Percentiles rank a stretch among this genome's conserved stretches.
These are phyloP conservation scores for Cancer borealis DNA, from an alignment of 2,888 invertebrate species.

Conservation along the genomic window DNA sequence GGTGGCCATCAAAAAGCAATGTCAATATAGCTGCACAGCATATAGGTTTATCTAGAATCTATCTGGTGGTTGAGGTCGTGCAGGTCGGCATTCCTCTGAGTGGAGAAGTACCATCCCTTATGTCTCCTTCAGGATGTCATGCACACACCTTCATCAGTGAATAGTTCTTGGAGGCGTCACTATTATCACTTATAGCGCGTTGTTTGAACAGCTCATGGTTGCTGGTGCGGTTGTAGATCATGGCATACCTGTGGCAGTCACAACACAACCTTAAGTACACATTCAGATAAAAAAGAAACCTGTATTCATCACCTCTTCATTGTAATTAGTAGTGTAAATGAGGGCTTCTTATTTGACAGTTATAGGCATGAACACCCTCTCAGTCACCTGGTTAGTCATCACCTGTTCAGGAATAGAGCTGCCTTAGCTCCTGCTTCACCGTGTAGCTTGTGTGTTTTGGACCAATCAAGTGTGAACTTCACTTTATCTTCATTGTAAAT, in stretches of 20 bases:
- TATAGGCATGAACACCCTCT: too few relatives aligned
- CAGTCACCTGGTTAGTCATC: not conserved
- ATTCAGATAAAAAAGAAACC: too few relatives aligned
- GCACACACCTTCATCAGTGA: constrained; percentile 78
- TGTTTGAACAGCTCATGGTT: constrained; percentile 63
- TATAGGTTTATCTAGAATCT: too few relatives aligned
- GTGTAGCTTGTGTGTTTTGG: constrained; percentile 80
- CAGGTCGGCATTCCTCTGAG: too few relatives aligned
- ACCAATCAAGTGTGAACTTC: constrained; percentile 84
- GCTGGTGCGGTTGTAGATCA: constrained; percentile 58
- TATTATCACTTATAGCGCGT: constrained; percentile 77
- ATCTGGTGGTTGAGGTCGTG: too few relatives aligned
- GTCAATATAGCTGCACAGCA: too few relatives aligned
- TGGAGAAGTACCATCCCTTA: not conserved
- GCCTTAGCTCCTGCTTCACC: constrained; percentile 86
- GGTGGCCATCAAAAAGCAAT: too few relatives aligned
- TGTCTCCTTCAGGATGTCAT: not conserved
- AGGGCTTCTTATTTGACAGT: too few relatives aligned
- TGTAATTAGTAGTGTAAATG: too few relatives aligned
- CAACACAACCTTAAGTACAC: not conserved
- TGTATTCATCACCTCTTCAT: too few relatives aligned
- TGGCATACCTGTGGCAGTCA: constrained; percentile 53
- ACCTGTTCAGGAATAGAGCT: constrained; percentile 85
- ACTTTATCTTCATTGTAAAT: constrained; percentile 88
- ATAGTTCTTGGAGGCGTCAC: constrained; percentile 75